These are phyloP conservation scores for Lepidurus arcticus DNA, from an alignment of 1,140 invertebrate species.

Conservation along the genomic window DNA sequence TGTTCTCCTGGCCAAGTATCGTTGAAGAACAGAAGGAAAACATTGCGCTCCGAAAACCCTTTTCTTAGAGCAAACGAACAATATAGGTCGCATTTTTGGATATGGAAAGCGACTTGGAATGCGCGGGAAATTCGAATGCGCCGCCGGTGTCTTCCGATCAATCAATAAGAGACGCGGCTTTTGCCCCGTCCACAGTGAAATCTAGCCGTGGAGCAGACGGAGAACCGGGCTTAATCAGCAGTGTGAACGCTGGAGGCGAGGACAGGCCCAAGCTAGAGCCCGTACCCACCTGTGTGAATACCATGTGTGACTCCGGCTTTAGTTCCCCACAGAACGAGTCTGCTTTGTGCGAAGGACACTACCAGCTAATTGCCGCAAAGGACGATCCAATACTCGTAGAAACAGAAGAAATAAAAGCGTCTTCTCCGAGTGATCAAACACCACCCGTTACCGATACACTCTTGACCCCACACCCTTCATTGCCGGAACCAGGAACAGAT, in stretches of 20 bases:
- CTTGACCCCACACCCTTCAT: too few species aligned
- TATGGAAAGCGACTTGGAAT: not conserved
- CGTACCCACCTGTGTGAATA: conserved; percentile 17
- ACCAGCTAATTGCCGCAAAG: not conserved
- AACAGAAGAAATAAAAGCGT: not conserved
- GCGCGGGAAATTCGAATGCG: conserved; percentile 16
- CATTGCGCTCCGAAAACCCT: too few species aligned
- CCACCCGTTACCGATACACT: too few species aligned
- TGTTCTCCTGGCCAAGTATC: too few species aligned
- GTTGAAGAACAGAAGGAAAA: too few species aligned
- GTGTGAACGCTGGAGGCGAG: not conserved
- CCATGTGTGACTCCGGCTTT: conserved; percentile 9
- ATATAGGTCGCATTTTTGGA: not conserved
- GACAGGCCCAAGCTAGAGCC: not conserved
- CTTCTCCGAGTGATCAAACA: too few species aligned
- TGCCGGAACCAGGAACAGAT: too few species aligned
- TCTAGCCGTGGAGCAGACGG: not conserved
- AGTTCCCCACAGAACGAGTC: conserved; percentile 5
- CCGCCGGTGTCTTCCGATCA: not conserved
- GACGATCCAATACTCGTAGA: not conserved
- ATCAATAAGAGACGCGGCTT: conserved; percentile 19
- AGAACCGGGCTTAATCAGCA: conserved; percentile 1
- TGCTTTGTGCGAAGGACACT: not conserved
- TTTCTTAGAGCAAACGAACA: not conserved
- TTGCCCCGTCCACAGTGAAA: not conserved